Evolutionary conservation across 2,888 invertebrate species (phyloP).

Genomic region (Timema podura): DNA sequence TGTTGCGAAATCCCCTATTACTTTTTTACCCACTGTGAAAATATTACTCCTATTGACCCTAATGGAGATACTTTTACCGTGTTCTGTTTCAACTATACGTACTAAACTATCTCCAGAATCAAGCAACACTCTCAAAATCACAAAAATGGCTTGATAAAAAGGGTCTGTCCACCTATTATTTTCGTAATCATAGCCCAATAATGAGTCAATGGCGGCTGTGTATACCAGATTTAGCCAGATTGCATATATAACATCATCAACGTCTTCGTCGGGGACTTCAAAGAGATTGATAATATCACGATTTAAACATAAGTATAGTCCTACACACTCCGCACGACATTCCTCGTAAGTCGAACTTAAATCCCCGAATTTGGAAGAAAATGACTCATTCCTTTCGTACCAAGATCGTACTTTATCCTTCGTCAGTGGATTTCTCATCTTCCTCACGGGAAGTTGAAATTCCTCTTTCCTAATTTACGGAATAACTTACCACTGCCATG

Average conservation of each 20-base stretch:
- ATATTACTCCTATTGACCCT: slow-evolving; percentile 1
- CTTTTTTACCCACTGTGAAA: slow-evolving; percentile 3
- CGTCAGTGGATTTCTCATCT: background rate
- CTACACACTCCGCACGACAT: background rate
- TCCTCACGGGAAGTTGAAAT: slow-evolving; percentile 4
- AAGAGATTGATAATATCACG: slow-evolving; percentile 1
- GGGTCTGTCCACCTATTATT: slow-evolving; percentile 6
- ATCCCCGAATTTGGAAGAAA: slow-evolving; percentile 6
- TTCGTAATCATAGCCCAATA: background rate
- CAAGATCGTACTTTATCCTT: slow-evolving; percentile 9
- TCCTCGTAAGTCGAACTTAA: slow-evolving; percentile 3
- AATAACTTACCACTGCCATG: slow-evolving; percentile 1
- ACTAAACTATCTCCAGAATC: background rate
- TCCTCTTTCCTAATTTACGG: background rate
- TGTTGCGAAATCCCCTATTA: background rate
- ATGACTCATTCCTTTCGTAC: slow-evolving; percentile 11
- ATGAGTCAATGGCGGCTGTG: background rate
- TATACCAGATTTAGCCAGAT: slow-evolving; percentile 2
- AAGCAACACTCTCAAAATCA: slow-evolving; percentile 2
- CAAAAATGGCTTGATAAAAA: background rate
- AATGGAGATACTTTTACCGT: background rate
- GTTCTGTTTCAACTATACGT: slow-evolving; percentile 2
- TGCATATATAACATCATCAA: slow-evolving; percentile 4
- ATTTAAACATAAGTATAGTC: background rate
- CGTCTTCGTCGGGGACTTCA: background rate